A percentile compares a stretch with the other conserved stretches of the same genome.
phyloP scores from a whole-genome alignment of 2,797 vertebrate species.

The Enteromius mattozi region DNA sequence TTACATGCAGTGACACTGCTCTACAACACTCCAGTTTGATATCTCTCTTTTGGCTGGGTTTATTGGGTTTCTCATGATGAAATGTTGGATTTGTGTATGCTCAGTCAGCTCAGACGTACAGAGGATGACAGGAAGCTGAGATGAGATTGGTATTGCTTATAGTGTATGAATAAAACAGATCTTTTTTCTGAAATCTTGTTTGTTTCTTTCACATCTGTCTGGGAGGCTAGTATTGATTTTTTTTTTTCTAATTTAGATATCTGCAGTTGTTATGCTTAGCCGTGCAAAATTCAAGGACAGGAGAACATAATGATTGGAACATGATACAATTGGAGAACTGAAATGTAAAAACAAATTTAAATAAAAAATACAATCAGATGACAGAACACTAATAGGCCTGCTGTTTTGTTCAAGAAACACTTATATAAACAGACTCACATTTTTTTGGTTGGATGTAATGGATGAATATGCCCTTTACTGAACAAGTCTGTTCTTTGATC shows the following conservation, averaged over 20 bases:
- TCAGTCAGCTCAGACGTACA: not conserved
- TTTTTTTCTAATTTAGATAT: not conserved
- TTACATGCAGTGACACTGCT: conserved; percentile 46
- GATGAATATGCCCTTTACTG: not conserved
- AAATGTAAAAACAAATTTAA: not conserved
- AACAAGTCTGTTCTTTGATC: not conserved
- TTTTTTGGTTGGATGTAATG: not conserved
- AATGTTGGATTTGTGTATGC: not conserved
- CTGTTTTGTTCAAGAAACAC: not conserved
- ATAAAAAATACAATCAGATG: not conserved
- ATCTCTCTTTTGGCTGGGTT: conserved; percentile 16
- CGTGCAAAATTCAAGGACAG: not conserved
- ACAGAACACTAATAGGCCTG: not conserved
- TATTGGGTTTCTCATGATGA: not conserved
- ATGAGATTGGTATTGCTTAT: not conserved
- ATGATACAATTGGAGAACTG: not conserved
- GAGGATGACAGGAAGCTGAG: not conserved
- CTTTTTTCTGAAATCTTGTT: not conserved
- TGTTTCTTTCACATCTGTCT: not conserved
- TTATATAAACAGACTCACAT: not conserved
- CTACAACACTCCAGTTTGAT: conserved; percentile 26
- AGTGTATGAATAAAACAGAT: not conserved
- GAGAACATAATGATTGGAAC: not conserved
- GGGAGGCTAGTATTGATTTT: not conserved
- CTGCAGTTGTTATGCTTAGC: not conserved